Evolutionary conservation across 2,888 invertebrate species (phyloP).

Genomic region (Drosophila hamatofila): DNA sequence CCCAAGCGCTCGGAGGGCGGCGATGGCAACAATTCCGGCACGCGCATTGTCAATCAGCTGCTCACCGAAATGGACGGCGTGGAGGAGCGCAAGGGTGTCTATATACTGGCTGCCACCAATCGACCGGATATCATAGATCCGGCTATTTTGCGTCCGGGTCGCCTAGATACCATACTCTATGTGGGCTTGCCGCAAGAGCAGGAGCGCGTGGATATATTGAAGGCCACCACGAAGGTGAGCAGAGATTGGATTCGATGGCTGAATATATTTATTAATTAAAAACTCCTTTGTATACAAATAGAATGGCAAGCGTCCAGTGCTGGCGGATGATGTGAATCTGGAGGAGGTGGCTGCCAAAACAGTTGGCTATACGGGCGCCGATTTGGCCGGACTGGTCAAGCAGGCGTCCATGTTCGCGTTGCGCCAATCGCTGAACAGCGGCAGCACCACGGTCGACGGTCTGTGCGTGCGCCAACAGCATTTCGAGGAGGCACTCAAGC

Average conservation of each 20-base stretch:
- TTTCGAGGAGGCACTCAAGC: slow-evolving; percentile 91
- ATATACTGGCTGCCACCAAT: slow-evolving; percentile 98
- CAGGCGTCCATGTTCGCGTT: slow-evolving; percentile 94
- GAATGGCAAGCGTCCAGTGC: slow-evolving; percentile 92
- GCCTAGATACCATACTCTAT: slow-evolving; percentile 95
- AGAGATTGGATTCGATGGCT: too few species aligned
- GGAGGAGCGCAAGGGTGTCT: slow-evolving; percentile 95
- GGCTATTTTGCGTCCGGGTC: slow-evolving; percentile 94
- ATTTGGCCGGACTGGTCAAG: slow-evolving; percentile 94
- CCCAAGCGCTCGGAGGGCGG: slow-evolving; percentile 92
- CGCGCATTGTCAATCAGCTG: slow-evolving; percentile 97
- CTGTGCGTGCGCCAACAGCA: slow-evolving; percentile 89
- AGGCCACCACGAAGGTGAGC: slow-evolving; percentile 93
- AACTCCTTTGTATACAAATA: slow-evolving; percentile 76
- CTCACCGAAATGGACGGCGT: slow-evolving; percentile 99
- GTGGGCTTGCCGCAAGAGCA: slow-evolving; percentile 93
- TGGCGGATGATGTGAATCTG: slow-evolving; percentile 92
- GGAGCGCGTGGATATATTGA: slow-evolving; percentile 95
- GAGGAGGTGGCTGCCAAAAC: slow-evolving; percentile 89
- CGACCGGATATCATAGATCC: slow-evolving; percentile 98
- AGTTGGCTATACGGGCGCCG: slow-evolving; percentile 96
- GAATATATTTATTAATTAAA: background rate
- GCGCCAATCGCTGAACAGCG: slow-evolving; percentile 89
- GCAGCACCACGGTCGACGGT: slow-evolving; percentile 85
- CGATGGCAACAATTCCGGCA: slow-evolving; percentile 90